Conservation (phyloP, 2,888 invertebrate species). For the Neuroscelio doddi region DNA sequence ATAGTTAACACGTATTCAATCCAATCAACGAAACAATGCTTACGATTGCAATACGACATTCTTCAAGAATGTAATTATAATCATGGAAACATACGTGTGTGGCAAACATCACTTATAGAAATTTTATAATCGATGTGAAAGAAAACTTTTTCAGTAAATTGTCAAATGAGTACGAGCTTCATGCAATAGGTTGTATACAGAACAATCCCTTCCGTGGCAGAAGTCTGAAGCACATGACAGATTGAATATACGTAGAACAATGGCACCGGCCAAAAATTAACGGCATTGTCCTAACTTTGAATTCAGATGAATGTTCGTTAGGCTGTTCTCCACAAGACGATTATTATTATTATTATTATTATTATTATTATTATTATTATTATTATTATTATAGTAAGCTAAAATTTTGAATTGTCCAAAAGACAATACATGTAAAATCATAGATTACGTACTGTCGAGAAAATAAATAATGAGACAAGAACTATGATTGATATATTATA, state of each 20-base stretch:
- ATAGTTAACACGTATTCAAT: constrained; percentile 70
- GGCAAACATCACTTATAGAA: not conserved
- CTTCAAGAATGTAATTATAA: constrained; percentile 16
- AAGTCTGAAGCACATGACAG: constrained; percentile 57
- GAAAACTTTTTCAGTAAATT: constrained; percentile 25
- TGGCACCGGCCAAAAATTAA: constrained; percentile 70
- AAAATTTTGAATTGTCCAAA: constrained; percentile 7
- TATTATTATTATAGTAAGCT: constrained; percentile 52
- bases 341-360: constrained; percentile 51
- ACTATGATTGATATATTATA: no score
- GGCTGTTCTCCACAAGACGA: constrained; percentile 53
- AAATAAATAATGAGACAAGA: not conserved
- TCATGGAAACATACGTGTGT: not conserved
- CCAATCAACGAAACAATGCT: constrained; percentile 48
- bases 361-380: no score
- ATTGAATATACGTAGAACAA: constrained; percentile 69
- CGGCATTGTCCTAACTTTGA: constrained; percentile 71
- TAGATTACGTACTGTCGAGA: constrained; percentile 11
- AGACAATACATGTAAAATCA: not conserved
- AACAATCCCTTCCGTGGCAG: constrained; percentile 42
- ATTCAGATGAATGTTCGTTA: constrained; percentile 54
- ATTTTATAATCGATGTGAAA: constrained; percentile 4
- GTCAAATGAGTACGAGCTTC: constrained; percentile 19
- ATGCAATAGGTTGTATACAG: constrained; percentile 27
- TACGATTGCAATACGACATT: constrained; percentile 22